Evolutionary conservation across 2,888 invertebrate species (phyloP), one percentile per base, ranked within the genome.

Genomic region (Meliscaeva auricollis): DNA sequence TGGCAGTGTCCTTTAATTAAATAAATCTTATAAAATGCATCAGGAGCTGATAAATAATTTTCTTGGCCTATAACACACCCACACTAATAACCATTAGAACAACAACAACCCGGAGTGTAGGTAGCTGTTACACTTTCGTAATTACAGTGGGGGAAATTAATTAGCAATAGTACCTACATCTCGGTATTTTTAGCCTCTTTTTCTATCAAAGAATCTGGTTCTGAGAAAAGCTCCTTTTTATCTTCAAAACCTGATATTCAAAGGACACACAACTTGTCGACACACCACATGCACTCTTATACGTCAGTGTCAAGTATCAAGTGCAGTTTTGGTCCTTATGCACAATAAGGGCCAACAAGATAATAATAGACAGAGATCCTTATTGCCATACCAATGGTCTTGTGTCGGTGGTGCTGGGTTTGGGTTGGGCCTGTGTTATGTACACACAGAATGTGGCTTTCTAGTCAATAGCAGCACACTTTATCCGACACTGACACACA

Each of bases 301-400:
- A 60, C 30, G 41, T 58, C 32, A 73, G 68, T 78, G 78, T 78
- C 82, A 82, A 69, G 46, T 54, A 76, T 81, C 81, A 81, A 81
- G 58, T 81, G 64, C 56, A 76, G 70, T 54, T 30, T 62, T n/a
- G 32, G 20, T 54, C 11, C 13, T 52, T 11, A 64, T 35, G 7
- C 30, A 48, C 50, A 64, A 30, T 58, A 70, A 77, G 22, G 20
- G 54, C 20, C 70, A 44, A 52, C 44, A 46, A 20, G 44, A 82
- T 72, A 77, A 77, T 82, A 77, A 77, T 44, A 68, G 66, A 11
- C 11, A 20, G 35, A 17, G 41, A 58, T 64, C 70, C 26, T 70
- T 76, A 58, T 48, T 64, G 56, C n/a, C 52, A 20, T 17, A 22
- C 38, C 13, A 26, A 26, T 11, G 3, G 15, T 15, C 17, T 4